A percentile compares a stretch with the other conserved stretches of the same genome.
Evolutionary conservation across 2,113 vertebrate species (phyloP).

Genomic region (Stegostoma tigrinum): DNA sequence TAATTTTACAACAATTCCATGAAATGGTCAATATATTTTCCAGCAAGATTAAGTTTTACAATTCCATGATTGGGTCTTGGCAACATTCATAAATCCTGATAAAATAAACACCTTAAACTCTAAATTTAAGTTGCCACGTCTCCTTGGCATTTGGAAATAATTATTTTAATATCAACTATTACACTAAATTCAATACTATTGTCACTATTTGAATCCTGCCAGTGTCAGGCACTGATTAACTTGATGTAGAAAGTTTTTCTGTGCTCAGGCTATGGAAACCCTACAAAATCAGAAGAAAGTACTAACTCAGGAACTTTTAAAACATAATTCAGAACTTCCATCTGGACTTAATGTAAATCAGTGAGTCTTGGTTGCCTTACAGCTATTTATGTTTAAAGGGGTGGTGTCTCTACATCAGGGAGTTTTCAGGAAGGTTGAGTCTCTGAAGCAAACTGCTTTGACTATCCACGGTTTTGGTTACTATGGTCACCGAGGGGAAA

Average conservation of each 20-base stretch:
- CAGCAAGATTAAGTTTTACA: background rate
- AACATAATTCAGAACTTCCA: background rate
- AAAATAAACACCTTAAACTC: background rate
- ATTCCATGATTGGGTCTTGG: background rate
- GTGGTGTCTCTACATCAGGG: background rate
- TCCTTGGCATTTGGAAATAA: background rate
- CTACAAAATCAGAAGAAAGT: background rate
- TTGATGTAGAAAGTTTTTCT: background rate
- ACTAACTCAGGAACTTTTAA: background rate
- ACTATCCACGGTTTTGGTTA: background rate
- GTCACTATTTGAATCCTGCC: background rate
- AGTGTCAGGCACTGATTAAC: background rate
- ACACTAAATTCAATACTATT: background rate
- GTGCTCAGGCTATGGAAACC: background rate
- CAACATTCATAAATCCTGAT: background rate
- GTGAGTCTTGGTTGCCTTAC: background rate
- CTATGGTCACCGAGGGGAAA: background rate
- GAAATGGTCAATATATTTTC: background rate
- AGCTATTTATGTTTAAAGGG: background rate
- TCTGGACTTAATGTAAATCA: slow-evolving; percentile 33
- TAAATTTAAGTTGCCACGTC: background rate
- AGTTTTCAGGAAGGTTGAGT: slow-evolving; percentile 5
- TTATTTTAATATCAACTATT: slow-evolving; percentile 19
- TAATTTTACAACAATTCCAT: background rate
- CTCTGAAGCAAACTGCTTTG: background rate